Percentiles rank a stretch among this genome's conserved stretches.
Conservation (phyloP, 1,140 invertebrate species). For the Drosophila ogumai region DNA sequence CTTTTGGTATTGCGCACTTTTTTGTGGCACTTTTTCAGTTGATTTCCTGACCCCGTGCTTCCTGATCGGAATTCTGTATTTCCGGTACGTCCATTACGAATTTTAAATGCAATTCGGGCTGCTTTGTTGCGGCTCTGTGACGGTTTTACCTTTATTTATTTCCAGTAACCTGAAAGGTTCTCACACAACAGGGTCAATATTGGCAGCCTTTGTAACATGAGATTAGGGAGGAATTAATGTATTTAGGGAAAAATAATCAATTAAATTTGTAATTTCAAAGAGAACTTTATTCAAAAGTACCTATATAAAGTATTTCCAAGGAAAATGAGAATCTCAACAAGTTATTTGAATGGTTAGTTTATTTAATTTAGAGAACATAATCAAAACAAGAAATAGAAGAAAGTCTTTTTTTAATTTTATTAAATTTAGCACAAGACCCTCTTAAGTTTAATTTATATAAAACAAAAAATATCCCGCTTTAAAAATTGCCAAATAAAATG, state of each 20-base stretch:
- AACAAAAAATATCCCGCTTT: background rate
- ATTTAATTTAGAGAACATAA: background rate
- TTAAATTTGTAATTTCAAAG: background rate
- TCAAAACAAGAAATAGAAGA: background rate
- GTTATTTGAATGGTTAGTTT: no score
- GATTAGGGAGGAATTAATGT: background rate
- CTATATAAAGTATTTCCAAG: no score
- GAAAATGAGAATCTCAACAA: no score
- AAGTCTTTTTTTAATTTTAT: background rate
- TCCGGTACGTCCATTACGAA: slow-evolving; percentile 77
- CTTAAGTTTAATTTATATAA: no score
- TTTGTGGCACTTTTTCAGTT: slow-evolving; percentile 76
- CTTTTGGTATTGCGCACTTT: slow-evolving; percentile 53
- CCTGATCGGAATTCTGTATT: slow-evolving; percentile 81
- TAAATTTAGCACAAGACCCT: background rate
- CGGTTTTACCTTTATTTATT: slow-evolving; percentile 19
- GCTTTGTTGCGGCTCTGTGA: slow-evolving; percentile 29
- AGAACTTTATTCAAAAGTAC: no score
- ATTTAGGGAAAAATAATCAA: background rate
- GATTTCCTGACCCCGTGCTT: slow-evolving; percentile 73
- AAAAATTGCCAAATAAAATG: background rate
- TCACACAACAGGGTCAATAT: background rate
- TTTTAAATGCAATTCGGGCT: slow-evolving; percentile 67
- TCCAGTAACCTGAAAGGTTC: slow-evolving; percentile 13
- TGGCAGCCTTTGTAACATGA: background rate